Conservation (phyloP, 1,140 invertebrate genomes). For the Hycleus cichorii region DNA sequence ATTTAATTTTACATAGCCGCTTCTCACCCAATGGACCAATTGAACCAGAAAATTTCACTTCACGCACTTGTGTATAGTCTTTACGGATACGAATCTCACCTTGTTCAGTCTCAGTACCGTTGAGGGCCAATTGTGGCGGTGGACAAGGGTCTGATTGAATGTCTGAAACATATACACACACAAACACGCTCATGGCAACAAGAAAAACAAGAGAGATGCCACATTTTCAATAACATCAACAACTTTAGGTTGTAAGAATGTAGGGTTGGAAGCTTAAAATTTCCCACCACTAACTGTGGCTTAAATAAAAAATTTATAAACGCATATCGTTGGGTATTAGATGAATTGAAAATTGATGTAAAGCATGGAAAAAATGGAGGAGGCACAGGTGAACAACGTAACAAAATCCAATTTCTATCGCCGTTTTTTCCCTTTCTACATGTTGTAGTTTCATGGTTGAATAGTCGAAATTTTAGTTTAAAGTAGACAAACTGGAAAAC, state of each 20-base stretch:
- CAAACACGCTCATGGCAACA: neutral
- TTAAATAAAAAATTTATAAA: conserved; percentile 10
- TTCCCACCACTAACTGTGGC: conserved; percentile 1
- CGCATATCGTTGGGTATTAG: neutral
- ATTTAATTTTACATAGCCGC: conserved; percentile 72
- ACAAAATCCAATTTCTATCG: no score
- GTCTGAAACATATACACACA: conserved; percentile 22
- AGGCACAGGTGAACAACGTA: no score
- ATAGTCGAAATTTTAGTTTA: no score
- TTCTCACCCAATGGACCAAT: conserved; percentile 58
- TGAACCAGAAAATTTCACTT: conserved; percentile 60
- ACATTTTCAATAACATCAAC: conserved; percentile 9
- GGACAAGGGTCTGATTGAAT: conserved; percentile 33
- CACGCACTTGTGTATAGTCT: conserved; percentile 41
- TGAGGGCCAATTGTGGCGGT: conserved; percentile 34
- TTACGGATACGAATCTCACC: conserved; percentile 31
- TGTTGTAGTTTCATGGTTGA: no score
- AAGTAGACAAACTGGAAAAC: no score
- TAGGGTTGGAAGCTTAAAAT: neutral
- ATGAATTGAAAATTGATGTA: no score
- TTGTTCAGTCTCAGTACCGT: conserved; percentile 34
- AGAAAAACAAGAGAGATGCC: neutral
- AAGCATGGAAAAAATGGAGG: no score
- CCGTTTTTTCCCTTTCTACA: no score
- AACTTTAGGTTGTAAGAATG: conserved; percentile 1